Base-by-base conservation (phyloP, 2,888 invertebrate species). In the Heteromyza rotundicornis region DNA sequence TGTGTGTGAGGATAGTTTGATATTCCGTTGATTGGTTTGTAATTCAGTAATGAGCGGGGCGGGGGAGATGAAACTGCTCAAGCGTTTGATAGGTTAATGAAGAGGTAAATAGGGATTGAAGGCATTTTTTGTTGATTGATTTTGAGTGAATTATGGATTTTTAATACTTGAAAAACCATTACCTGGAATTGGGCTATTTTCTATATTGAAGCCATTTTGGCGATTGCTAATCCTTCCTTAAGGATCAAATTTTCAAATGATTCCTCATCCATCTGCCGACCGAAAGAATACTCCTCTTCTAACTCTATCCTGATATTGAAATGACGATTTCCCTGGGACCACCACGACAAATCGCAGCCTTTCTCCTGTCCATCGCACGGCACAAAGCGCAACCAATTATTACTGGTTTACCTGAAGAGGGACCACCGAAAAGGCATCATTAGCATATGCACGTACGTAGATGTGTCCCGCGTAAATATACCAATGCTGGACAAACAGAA, bases 391-490 rank as follows among this genome's bases (percentile, higher is more conserved):
- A 47, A 20, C 5, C 57, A 58, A 64, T 66, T 66, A 40, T 50
- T 60, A 60, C 59, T 62, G 66, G 64, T 66, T 63, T 57, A 40
- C 40, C 50, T 49, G 52, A 59, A 62, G 19, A 59, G 16, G 20
- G 7, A 1, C 24, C 8, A 22, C 5, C 10, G 20, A 16, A 12
- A 53, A 3, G 36, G 2, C 55, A 32, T 61, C 59, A 66, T 66
- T 66, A 64, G 55, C 63, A 63, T 57, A 59, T 2, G 62, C n/a
- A 20, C 47, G 47, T 2, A 47, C 40, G 16, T 49, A 20, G 16
- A 23, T 10, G 36, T 58, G 49, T 44, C 54, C 35, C n/a, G 40
- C 58, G 47, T 57, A 52, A 59, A 20, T 8, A 53, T 50, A 16
- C 47, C 2, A 23, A 61, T 51, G 51, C 58, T 49, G 22, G 53